Conservation (phyloP, 1,140 invertebrate species). For the Augochlora pura region DNA sequence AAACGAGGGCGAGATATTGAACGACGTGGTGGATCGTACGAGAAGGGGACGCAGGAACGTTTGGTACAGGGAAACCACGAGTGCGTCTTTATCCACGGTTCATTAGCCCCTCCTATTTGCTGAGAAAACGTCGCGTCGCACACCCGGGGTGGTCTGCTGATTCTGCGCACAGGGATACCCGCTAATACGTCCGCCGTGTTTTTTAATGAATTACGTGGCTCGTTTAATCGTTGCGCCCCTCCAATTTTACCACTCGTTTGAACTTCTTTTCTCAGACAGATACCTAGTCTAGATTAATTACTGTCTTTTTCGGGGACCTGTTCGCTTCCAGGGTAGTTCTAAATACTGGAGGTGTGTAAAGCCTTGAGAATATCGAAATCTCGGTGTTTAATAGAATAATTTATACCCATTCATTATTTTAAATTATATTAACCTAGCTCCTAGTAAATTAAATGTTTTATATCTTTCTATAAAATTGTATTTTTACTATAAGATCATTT, state of each 20-base stretch:
- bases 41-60: not conserved
- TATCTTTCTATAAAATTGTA: too few relatives aligned
- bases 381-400: too few relatives aligned
- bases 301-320: not conserved
- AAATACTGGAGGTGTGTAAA: too few relatives aligned
- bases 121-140: not conserved
- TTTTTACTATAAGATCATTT: too few relatives aligned
- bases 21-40: not conserved
- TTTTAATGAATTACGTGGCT: constrained; percentile 1
- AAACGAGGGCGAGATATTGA: constrained; percentile 1
- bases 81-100: constrained; percentile 1
- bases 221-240: not conserved
- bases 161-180: not conserved
- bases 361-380: too few relatives aligned
- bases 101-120: constrained; percentile 1
- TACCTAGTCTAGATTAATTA: not conserved
- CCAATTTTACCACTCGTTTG: not conserved
- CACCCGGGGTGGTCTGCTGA: not conserved
- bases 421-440: too few relatives aligned
- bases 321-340: not conserved
- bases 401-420: too few relatives aligned
- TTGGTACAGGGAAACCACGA: not conserved
- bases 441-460: too few relatives aligned
- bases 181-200: not conserved
- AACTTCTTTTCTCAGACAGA: not conserved